Conservation (phyloP, 2,113 vertebrate species). For the Porphyrio hochstetteri region DNA sequence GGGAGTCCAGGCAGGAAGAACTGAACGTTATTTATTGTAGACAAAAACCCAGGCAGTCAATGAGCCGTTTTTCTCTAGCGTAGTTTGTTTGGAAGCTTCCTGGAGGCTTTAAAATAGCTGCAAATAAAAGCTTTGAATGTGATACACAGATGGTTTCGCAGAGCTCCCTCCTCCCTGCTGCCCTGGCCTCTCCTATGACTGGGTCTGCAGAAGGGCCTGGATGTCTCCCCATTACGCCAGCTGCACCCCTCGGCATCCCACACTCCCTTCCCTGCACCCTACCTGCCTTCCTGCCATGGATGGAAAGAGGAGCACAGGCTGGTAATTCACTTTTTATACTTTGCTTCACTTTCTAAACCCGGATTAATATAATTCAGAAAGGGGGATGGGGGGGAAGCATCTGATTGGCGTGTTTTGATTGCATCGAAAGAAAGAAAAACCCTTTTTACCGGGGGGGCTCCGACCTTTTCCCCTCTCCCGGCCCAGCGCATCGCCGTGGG, state of each 20-base stretch:
- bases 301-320: accelerated
- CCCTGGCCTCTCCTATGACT: accelerated
- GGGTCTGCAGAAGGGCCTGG: not conserved
- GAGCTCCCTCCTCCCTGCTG: not conserved
- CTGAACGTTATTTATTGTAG: not conserved
- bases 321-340: not conserved
- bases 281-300: accelerated
- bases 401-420: accelerated
- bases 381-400: too few relatives aligned
- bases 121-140: not conserved
- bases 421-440: accelerated
- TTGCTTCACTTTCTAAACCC: not conserved
- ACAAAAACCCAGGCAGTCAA: not conserved
- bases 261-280: not conserved
- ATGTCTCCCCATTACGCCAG: too few relatives aligned
- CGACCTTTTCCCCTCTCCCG: too few relatives aligned
- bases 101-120: not conserved
- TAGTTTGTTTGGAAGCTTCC: slow-evolving; percentile 10
- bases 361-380: not conserved
- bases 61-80: not conserved
- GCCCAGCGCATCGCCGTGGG: not conserved
- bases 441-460: too few relatives aligned
- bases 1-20: not conserved
- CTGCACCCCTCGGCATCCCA: not conserved
- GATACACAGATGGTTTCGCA: not conserved